A percentile compares a stretch with the other conserved stretches of the same genome.
phyloP scores from a whole-genome alignment of 64 coral and sea anemone genomes.

The Orbicella faveolata region DNA sequence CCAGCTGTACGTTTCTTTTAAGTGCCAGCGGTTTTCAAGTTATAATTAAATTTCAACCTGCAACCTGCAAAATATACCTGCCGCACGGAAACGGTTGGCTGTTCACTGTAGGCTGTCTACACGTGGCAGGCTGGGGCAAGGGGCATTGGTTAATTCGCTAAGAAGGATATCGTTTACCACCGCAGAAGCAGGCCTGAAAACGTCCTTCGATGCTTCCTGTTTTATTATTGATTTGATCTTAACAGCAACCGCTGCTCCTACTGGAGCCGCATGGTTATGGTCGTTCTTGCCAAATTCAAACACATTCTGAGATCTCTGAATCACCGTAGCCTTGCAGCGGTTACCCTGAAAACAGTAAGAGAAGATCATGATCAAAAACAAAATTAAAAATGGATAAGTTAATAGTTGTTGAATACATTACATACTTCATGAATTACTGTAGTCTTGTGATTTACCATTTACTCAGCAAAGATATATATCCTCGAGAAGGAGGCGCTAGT shows the following conservation, averaged over 20 bases:
- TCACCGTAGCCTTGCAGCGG: conserved; percentile 21
- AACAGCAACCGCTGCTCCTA: neutral
- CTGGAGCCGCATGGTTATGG: conserved; percentile 25
- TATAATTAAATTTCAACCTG: too few relatives aligned
- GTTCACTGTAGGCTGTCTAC: conserved; percentile 18
- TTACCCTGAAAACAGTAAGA: conserved; percentile 8
- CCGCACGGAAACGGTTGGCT: too few relatives aligned
- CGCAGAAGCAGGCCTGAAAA: conserved; percentile 18
- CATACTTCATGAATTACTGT: too few relatives aligned
- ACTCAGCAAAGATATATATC: too few relatives aligned
- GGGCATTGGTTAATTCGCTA: neutral
- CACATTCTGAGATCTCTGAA: neutral
- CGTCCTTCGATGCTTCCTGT: neutral
- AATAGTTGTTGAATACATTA: too few relatives aligned
- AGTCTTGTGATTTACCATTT: too few relatives aligned
- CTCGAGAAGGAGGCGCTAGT: too few relatives aligned
- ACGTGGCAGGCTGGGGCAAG: conserved; percentile 17
- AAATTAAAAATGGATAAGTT: too few relatives aligned
- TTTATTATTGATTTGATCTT: neutral
- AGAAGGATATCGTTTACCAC: conserved; percentile 28
- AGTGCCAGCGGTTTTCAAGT: too few relatives aligned
- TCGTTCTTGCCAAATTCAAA: conserved; percentile 22
- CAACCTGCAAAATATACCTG: too few relatives aligned
- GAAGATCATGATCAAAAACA: neutral
- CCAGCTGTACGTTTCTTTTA: too few relatives aligned